These are phyloP conservation scores for Tricholaema leucomelas DNA, from an alignment of 2,113 vertebrate species.

Conservation along the genomic window DNA sequence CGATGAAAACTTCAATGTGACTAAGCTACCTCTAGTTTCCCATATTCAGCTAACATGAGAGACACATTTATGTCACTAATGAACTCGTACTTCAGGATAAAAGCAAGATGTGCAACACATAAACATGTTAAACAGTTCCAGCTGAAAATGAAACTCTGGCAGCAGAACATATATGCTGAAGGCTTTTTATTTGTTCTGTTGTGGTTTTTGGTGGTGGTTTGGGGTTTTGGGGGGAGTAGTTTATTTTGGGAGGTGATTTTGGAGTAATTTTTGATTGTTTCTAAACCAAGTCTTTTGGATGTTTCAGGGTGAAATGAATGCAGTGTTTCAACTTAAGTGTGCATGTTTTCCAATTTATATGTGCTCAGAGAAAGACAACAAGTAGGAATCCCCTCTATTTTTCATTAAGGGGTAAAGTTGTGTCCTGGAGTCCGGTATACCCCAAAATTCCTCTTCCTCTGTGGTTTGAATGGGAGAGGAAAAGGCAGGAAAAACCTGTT, in stretches of 20 bases:
- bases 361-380: not conserved
- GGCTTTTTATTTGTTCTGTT: rapidly evolving
- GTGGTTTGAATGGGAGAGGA: no score
- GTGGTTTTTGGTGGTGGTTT: no score
- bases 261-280: not conserved
- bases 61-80: not conserved
- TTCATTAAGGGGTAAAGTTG: not conserved
- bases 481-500: no score
- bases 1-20: conserved; percentile 4
- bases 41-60: not conserved
- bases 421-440: no score
- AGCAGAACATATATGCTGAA: not conserved
- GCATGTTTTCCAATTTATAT: not conserved
- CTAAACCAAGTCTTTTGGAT: not conserved
- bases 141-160: not conserved
- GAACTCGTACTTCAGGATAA: not conserved
- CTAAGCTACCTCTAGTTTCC: not conserved
- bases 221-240: no score
- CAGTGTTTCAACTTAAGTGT: not conserved
- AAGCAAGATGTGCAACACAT: not conserved
- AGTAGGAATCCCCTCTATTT: not conserved
- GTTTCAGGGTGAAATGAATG: not conserved
- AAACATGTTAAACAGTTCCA: not conserved
- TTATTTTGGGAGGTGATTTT: not conserved
- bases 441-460: no score